Percentiles rank a stretch among this genome's conserved stretches.
Conservation (phyloP, 2,888 invertebrate genomes). For the Xylocampa areola region DNA sequence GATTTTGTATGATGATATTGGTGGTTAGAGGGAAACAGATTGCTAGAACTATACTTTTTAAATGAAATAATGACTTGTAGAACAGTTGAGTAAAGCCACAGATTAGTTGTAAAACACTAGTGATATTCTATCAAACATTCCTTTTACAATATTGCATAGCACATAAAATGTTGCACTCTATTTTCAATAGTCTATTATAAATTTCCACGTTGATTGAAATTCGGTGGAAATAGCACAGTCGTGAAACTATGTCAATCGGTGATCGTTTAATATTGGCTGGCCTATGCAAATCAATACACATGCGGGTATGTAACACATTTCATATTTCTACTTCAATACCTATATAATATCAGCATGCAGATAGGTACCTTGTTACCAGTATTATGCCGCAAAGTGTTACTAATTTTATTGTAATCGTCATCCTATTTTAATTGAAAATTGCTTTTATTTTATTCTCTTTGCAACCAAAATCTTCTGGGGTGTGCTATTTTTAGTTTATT, state of each 20-base stretch:
- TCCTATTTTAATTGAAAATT: too few relatives aligned
- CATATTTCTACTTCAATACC: conserved; percentile 15
- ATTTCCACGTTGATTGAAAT: conserved; percentile 47
- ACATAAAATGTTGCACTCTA: conserved; percentile 15
- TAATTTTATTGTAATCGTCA: too few relatives aligned
- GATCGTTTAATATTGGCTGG: conserved; percentile 44
- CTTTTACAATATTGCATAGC: neutral
- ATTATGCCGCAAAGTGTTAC: too few relatives aligned
- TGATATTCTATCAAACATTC: neutral
- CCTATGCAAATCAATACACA: conserved; percentile 33
- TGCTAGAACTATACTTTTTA: neutral
- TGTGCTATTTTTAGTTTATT: too few relatives aligned
- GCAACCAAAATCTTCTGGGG: too few relatives aligned
- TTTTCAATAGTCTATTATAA: conserved; percentile 42
- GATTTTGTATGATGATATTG: conserved; percentile 2
- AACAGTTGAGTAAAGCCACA: too few relatives aligned
- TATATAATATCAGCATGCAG: too few relatives aligned
- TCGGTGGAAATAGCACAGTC: conserved; percentile 33
- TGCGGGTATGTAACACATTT: conserved; percentile 47
- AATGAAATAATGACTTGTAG: too few relatives aligned
- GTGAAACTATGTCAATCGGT: conserved; percentile 50
- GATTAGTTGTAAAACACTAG: too few relatives aligned
- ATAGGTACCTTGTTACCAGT: too few relatives aligned
- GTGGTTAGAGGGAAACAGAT: neutral
- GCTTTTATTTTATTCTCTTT: too few relatives aligned